Conservation (phyloP, 2,888 invertebrate species). For the Mythimna albipuncta region DNA sequence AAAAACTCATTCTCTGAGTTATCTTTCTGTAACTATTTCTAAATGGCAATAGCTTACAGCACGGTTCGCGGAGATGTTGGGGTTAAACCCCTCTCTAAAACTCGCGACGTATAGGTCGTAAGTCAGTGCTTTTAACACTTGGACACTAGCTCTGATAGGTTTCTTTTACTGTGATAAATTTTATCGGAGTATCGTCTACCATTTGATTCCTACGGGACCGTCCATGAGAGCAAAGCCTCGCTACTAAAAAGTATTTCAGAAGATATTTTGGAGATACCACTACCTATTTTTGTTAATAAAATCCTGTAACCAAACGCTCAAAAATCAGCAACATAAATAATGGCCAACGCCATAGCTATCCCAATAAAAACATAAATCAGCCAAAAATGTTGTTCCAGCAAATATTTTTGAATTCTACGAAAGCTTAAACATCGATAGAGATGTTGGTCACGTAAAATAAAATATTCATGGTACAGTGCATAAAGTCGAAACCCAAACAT, state of each 20-base stretch:
- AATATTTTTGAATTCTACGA: conserved; percentile 59
- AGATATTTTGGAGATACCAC: neutral
- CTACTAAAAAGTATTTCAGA: neutral
- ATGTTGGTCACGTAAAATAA: conserved; percentile 68
- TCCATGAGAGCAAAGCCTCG: neutral
- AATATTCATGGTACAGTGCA: conserved; percentile 67
- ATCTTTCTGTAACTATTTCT: no score
- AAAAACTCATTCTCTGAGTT: no score
- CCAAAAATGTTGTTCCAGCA: conserved; percentile 53
- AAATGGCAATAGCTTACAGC: no score
- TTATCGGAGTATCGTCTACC: no score
- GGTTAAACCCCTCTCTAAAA: no score
- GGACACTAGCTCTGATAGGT: no score
- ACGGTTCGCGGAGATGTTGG: no score
- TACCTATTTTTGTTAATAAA: neutral
- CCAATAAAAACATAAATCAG: conserved; percentile 56
- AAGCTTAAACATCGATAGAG: conserved; percentile 62
- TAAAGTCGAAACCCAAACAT: conserved; percentile 60
- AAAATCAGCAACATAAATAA: conserved; percentile 13
- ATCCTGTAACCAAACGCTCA: neutral
- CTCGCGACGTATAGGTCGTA: no score
- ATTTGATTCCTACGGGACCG: no score
- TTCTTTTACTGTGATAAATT: no score
- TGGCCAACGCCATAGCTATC: conserved; percentile 22
- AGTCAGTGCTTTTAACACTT: no score